These are phyloP conservation scores for Sakesphorus luctuosus DNA, from an alignment of 2,113 vertebrate genomes.

Conservation along the genomic window DNA sequence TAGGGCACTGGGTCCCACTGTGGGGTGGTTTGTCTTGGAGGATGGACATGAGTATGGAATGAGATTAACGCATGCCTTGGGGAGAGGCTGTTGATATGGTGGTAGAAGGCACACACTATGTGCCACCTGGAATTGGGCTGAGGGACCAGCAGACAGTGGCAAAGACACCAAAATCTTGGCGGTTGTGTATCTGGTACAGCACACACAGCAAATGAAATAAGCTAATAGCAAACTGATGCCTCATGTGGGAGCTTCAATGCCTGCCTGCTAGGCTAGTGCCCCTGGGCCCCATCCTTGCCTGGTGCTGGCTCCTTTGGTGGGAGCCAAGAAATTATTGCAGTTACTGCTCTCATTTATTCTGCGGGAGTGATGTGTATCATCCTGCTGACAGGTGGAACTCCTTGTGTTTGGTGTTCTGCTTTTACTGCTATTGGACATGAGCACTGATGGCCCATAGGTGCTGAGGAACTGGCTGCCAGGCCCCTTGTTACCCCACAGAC, in stretches of 20 bases:
- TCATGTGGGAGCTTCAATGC: accelerated
- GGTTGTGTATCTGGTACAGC: accelerated
- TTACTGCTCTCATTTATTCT: accelerated
- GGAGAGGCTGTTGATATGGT: background rate
- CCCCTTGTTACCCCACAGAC: background rate
- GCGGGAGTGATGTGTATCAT: background rate
- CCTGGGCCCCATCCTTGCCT: too few relatives aligned
- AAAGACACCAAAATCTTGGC: background rate
- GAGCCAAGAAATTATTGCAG: background rate
- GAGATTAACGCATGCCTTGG: background rate
- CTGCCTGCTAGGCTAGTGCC: background rate
- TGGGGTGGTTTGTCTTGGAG: background rate
- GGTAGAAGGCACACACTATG: background rate
- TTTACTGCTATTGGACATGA: accelerated
- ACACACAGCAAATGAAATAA: background rate
- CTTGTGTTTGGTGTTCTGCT: background rate
- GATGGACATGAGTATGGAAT: background rate
- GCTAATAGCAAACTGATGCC: background rate
- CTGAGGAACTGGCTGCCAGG: accelerated
- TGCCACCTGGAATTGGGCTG: accelerated
- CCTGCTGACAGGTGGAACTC: accelerated
- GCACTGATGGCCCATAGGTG: background rate
- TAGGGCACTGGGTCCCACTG: accelerated
- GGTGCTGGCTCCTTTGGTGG: background rate
- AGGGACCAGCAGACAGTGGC: too few relatives aligned